These are phyloP conservation scores for Falcunculus frontatus DNA, from an alignment of 2,113 vertebrate genomes.

Conservation along the genomic window DNA sequence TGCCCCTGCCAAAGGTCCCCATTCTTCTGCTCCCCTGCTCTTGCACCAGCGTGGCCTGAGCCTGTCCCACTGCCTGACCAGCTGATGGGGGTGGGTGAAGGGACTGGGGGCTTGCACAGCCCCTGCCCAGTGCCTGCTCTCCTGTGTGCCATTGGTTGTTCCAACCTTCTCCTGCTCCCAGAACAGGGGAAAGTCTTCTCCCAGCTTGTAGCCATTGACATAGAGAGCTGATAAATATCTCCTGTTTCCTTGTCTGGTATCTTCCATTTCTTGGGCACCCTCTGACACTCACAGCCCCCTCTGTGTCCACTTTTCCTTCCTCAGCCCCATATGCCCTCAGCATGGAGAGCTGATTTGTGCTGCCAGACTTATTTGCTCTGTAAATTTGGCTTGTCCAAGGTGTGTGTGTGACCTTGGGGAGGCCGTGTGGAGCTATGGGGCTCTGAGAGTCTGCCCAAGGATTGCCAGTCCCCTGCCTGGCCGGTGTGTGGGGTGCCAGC, in stretches of 20 bases:
- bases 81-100: neutral
- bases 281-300: neutral
- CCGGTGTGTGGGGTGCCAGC: neutral
- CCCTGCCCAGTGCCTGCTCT: neutral
- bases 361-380: neutral
- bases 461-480: neutral
- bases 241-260: neutral
- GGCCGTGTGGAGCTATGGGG: neutral
- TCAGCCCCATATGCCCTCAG: neutral
- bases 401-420: neutral
- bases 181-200: neutral
- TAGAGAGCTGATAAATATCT: neutral
- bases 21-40: neutral
- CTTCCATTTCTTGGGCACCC: neutral
- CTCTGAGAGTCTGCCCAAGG: neutral
- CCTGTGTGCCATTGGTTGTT: neutral
- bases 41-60: neutral
- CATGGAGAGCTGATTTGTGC: accelerated
- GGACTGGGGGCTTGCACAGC: neutral
- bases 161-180: neutral
- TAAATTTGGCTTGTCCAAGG: neutral
- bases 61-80: neutral
- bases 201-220: neutral
- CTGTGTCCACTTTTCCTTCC: neutral
- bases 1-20: neutral